Evolutionary conservation across 2,797 vertebrate species (phyloP), one percentile per base, ranked within the genome.

Genomic region (Eremophila alpestris): DNA sequence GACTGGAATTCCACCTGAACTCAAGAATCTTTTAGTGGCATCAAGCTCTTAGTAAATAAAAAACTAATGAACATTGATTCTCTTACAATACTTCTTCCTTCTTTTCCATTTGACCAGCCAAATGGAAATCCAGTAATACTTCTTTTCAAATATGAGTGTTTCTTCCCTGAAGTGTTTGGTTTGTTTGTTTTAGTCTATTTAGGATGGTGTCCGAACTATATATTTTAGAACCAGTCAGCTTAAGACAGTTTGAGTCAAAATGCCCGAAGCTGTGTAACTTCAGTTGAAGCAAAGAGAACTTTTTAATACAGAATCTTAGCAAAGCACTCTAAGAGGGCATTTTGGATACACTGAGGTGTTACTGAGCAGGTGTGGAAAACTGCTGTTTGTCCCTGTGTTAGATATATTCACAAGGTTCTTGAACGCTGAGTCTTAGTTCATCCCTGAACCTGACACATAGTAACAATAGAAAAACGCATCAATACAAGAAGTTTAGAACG

Each of bases 31-130:
- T 71, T 87, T 46, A 54, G 24, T 65, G 52, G 43, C 36, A 87
- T 64, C 29, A 83, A 74, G 46, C 49, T 78, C 21, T 74, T 79
- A 63, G 34, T 69, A 91, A 89, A 87, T 87, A 90, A 79, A 75
- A 89, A 77, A 9, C 64, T 94, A 95, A 93, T 82, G 30, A 79
- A 64, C 4, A 5, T 30, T 78, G 52, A 40, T 73, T 95, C 29
- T 79, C 55, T 79, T 82, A 75, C 49, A 85, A 18, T 68, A 38
- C 40, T 65, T 63, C 19, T 87, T 83, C 43, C 14, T 91, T 13
- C 69, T 90, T 92, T 94, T 95, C 67, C 62, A 59, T 90, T 91
- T 69, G 29, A 52, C 41, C 4, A 3, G 74, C 90, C 91, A 96
- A 88, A 85, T 82, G 52, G 38, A 87, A 93, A 93, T 89, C 41